phyloP scores from a whole-genome alignment of 2,888 invertebrate species.

The Augiades crinisus region DNA sequence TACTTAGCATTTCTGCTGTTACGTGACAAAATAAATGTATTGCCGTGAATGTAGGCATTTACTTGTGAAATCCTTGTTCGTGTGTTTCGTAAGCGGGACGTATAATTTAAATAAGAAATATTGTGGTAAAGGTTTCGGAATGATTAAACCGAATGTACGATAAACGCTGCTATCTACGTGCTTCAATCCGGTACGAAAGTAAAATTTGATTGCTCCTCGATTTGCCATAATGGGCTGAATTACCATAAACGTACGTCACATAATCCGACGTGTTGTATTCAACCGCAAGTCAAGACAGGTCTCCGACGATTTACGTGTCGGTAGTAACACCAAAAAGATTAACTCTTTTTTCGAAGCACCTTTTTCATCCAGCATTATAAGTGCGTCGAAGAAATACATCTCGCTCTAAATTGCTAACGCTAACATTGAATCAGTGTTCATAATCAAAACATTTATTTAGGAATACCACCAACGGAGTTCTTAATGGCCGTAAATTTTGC shows the following conservation, averaged over 20 bases:
- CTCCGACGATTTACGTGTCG: conserved; percentile 40
- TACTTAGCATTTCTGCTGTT: conserved; percentile 11
- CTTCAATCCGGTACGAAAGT: conserved; percentile 32
- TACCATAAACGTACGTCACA: conserved; percentile 40
- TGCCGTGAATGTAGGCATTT: background rate
- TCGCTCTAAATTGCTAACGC: conserved; percentile 37
- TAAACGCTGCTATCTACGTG: conserved; percentile 36
- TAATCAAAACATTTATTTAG: conserved; percentile 41
- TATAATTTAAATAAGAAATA: conserved; percentile 7
- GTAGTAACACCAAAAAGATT: conserved; percentile 42
- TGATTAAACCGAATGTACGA: conserved; percentile 24
- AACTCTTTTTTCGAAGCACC: conserved; percentile 35
- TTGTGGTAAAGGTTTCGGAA: conserved; percentile 6
- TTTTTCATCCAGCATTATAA: conserved; percentile 34
- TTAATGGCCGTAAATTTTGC: conserved; percentile 26
- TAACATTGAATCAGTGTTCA: conserved; percentile 41
- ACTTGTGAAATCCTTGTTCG: background rate
- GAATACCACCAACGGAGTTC: conserved; percentile 40
- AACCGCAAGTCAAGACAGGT: conserved; percentile 28
- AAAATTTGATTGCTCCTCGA: conserved; percentile 34
- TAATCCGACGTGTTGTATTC: conserved; percentile 38
- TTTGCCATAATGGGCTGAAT: conserved; percentile 39
- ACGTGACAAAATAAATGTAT: conserved; percentile 5
- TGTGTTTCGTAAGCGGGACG: background rate
- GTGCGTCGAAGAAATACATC: conserved; percentile 27